phyloP scores from a whole-genome alignment of 2,113 vertebrate genomes.

The Leptosomus discolor region DNA sequence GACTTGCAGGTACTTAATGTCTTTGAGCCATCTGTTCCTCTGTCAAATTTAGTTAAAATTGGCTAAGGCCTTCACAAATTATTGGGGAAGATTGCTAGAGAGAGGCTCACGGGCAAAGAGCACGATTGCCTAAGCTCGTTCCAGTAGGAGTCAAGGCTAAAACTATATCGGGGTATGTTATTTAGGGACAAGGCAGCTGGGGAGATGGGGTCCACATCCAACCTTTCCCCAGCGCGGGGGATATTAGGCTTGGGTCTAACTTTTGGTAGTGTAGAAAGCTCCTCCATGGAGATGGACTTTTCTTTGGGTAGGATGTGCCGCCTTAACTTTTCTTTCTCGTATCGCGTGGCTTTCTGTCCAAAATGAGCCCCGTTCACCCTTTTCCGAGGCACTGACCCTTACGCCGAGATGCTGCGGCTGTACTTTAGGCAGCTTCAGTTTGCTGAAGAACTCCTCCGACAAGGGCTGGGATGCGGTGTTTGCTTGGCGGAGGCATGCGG shows the following conservation, averaged over 20 bases:
- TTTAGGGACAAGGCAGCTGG: not conserved
- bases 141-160: not conserved
- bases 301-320: not conserved
- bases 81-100: constrained; percentile 26
- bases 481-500: not conserved
- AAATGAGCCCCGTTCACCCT: not conserved
- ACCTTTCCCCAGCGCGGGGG: fast-evolving
- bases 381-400: not conserved
- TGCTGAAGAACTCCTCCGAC: not conserved
- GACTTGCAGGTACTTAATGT: constrained; percentile 59
- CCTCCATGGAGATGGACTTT: not conserved
- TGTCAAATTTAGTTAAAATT: constrained; percentile 58
- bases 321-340: not conserved
- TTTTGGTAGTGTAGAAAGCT: not conserved
- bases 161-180: not conserved
- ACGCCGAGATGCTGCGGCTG: not conserved
- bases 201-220: not conserved
- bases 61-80: constrained; percentile 45
- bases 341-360: not conserved
- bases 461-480: not conserved
- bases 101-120: constrained; percentile 16
- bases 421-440: not conserved
- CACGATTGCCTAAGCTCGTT: not conserved
- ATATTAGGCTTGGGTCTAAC: too few species aligned
- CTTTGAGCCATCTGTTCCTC: constrained; percentile 59